Evolutionary conservation across 2,888 invertebrate species (phyloP).

Genomic region (Coenonympha glycerion): DNA sequence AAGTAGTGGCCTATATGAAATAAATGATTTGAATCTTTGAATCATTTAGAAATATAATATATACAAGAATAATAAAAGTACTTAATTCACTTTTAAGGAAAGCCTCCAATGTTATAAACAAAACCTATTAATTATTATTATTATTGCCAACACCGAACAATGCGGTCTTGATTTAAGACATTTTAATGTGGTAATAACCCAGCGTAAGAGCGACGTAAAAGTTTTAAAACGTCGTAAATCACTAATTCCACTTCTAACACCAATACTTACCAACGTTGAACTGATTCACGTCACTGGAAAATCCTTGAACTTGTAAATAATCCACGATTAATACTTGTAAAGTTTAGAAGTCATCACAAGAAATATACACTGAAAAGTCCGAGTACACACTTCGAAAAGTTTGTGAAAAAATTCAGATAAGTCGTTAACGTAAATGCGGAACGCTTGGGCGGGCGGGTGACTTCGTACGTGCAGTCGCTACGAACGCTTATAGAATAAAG

Average conservation of each 20-base stretch:
- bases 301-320: neutral
- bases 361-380: constrained; percentile 1
- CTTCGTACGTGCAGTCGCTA: neutral
- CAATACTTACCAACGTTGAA: constrained; percentile 69
- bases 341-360: neutral
- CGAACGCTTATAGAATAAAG: neutral
- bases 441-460: neutral
- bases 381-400: neutral
- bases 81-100: no score
- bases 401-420: neutral
- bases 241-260: constrained; percentile 24
- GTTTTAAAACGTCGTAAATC: constrained; percentile 27
- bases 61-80: no score
- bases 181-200: constrained; percentile 23
- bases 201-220: constrained; percentile 29
- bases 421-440: neutral
- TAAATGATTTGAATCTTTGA: no score
- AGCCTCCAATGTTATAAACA: no score
- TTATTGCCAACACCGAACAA: neutral
- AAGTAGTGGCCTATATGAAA: no score
- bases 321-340: neutral
- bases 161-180: neutral
- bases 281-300: constrained; percentile 1
- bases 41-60: no score
- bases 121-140: neutral